phyloP scores from a whole-genome alignment of 2,113 vertebrate species.

The Engystomops pustulosus region DNA sequence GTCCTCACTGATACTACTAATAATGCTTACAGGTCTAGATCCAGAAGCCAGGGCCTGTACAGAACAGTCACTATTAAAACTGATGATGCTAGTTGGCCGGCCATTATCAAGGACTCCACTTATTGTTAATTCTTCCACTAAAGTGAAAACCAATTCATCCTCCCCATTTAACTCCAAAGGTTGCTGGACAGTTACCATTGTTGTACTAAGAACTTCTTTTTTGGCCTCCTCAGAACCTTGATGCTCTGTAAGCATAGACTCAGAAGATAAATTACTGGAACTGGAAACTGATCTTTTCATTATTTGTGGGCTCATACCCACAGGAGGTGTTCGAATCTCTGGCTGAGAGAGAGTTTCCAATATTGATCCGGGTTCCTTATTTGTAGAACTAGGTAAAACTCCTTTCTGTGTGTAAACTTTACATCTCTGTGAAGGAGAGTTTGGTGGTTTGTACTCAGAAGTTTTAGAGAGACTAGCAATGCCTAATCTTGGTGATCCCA shows the following conservation, averaged over 20 bases:
- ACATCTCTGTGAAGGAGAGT: constrained; percentile 92
- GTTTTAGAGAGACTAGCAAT: constrained; percentile 93
- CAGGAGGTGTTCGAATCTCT: constrained; percentile 87
- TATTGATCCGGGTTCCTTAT: constrained; percentile 77
- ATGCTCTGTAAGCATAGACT: constrained; percentile 69
- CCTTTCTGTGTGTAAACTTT: constrained; percentile 98
- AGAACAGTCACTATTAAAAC: constrained; percentile 90
- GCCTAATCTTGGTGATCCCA: constrained; percentile 92
- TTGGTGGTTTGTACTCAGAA: constrained; percentile 88
- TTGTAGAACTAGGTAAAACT: constrained; percentile 81
- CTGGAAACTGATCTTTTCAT: constrained; percentile 80
- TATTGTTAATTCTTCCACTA: constrained; percentile 85
- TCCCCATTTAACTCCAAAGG: constrained; percentile 81
- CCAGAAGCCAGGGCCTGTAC: constrained; percentile 82
- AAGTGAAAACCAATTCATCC: constrained; percentile 84
- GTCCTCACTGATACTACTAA: constrained; percentile 88
- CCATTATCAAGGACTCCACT: constrained; percentile 80
- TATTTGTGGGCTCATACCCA: constrained; percentile 91
- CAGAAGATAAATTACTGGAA: constrained; percentile 78
- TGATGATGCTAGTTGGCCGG: constrained; percentile 89
- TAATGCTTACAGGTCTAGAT: constrained; percentile 89
- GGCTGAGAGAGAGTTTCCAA: constrained; percentile 81
- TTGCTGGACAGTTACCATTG: constrained; percentile 87
- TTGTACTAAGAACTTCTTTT: constrained; percentile 81
- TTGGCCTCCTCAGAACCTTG: constrained; percentile 76